These are phyloP conservation scores for Notothenia coriiceps DNA, from an alignment of 2,113 vertebrate species.

Conservation along the genomic window DNA sequence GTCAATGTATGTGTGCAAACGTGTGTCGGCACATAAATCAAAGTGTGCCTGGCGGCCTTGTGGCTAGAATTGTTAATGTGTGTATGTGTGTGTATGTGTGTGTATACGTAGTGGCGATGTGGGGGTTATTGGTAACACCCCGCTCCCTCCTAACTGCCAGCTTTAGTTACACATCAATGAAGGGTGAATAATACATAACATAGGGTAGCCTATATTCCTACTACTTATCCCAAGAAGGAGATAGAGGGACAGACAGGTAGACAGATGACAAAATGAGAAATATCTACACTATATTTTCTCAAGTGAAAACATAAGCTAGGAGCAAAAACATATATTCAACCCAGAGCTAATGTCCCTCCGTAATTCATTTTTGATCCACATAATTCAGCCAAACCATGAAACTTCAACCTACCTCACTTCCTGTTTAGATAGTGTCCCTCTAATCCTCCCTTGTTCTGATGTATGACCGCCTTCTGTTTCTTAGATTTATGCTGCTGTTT, in stretches of 20 bases:
- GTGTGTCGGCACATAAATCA: constrained; percentile 78
- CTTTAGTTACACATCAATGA: constrained; percentile 85
- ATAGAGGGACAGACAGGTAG: constrained; percentile 11
- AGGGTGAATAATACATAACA: constrained; percentile 85
- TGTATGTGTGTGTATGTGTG: constrained; percentile 23
- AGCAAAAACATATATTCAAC: constrained; percentile 16
- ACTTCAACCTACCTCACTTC: constrained; percentile 36
- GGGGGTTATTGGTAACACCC: constrained; percentile 73
- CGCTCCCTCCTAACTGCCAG: constrained; percentile 68
- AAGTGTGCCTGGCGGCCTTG: constrained; percentile 70
- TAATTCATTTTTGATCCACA: constrained; percentile 21
- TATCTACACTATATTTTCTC: constrained; percentile 15
- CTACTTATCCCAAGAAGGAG: constrained; percentile 50
- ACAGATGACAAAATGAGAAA: constrained; percentile 46
- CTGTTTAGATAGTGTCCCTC: constrained; percentile 20
- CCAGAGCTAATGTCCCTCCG: background rate
- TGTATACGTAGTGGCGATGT: constrained; percentile 39
- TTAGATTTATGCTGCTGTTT: constrained; percentile 35
- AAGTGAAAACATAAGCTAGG: background rate
- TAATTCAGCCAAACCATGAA: constrained; percentile 29
- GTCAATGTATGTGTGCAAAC: constrained; percentile 23
- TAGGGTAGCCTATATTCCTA: constrained; percentile 54
- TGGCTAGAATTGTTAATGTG: constrained; percentile 54
- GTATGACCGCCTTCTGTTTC: background rate
- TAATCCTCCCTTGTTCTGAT: constrained; percentile 4